phyloP scores from a whole-genome alignment of 2,113 vertebrate genomes.

The Antidorcas marsupialis region DNA sequence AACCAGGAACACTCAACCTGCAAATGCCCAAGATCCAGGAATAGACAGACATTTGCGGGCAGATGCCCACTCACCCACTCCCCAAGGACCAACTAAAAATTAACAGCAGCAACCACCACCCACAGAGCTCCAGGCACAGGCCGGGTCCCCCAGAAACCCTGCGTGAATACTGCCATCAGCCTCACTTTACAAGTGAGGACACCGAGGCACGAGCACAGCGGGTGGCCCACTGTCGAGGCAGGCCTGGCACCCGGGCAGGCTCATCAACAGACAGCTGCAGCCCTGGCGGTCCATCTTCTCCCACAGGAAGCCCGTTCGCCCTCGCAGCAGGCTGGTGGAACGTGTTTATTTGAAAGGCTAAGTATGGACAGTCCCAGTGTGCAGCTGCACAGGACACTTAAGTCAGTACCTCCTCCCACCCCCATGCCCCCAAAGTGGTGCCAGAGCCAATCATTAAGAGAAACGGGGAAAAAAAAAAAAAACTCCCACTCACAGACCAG shows the following conservation, averaged over 20 bases:
- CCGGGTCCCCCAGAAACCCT: not conserved
- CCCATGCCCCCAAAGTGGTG: not conserved
- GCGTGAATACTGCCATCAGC: not conserved
- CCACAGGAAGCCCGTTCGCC: not conserved
- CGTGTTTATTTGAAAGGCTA: not conserved
- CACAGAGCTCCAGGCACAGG: not conserved
- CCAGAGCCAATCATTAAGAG: not conserved
- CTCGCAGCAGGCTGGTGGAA: not conserved
- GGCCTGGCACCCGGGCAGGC: not conserved
- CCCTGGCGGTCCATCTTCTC: not conserved
- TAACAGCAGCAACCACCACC: not conserved
- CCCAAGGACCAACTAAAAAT: too few species aligned
- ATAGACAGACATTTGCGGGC: rapidly evolving
- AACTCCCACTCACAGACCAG: not conserved
- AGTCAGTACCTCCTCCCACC: not conserved
- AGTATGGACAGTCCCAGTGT: not conserved
- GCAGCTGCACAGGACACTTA: not conserved
- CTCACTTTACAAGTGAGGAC: not conserved
- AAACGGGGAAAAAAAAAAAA: not conserved
- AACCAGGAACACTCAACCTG: not conserved
- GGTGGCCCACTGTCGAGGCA: not conserved
- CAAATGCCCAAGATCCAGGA: not conserved
- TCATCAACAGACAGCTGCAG: not conserved
- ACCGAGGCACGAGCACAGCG: not conserved
- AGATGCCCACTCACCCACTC: not conserved